Percentiles rank a stretch among this genome's conserved stretches.
Evolutionary conservation across 2,888 invertebrate genomes (phyloP).

Genomic region (Lepas anatifera): DNA sequence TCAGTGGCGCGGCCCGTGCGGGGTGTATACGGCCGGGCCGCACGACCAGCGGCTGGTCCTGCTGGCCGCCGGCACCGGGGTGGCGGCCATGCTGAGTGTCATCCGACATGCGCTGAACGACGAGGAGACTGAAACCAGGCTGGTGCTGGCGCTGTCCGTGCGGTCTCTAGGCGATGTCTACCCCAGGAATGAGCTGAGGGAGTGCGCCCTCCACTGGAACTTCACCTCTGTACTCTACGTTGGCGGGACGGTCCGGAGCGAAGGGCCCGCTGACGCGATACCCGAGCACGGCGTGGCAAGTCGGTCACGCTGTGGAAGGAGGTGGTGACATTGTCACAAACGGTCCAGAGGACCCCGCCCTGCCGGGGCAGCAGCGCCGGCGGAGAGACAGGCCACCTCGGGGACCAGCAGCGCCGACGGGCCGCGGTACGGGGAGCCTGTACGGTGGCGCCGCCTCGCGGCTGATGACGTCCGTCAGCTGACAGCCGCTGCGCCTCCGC

Average conservation of each 20-base stretch:
- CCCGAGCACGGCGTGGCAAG: too few species aligned
- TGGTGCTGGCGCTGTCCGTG: slow-evolving; percentile 52
- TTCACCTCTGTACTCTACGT: slow-evolving; percentile 36
- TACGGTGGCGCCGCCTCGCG: slow-evolving; percentile 36
- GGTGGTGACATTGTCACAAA: too few species aligned
- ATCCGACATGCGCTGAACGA: slow-evolving; percentile 48
- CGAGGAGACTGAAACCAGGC: slow-evolving; percentile 51
- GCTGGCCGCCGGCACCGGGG: slow-evolving; percentile 60
- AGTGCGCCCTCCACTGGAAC: slow-evolving; percentile 55
- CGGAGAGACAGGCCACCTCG: slow-evolving; percentile 45
- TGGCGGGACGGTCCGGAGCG: too few species aligned
- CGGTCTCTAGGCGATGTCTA: slow-evolving; percentile 43
- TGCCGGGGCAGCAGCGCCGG: slow-evolving; percentile 26
- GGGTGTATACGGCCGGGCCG: slow-evolving; percentile 39
- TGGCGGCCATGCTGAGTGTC: slow-evolving; percentile 54
- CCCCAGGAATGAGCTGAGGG: slow-evolving; percentile 47
- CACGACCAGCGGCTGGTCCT: slow-evolving; percentile 39
- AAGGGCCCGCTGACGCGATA: too few species aligned
- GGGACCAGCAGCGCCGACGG: slow-evolving; percentile 26
- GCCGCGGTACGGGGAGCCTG: slow-evolving; percentile 43
- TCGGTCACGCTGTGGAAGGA: too few species aligned
- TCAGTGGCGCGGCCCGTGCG: slow-evolving; percentile 61
- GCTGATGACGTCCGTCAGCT: slow-evolving; percentile 33
- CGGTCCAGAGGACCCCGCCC: neutral
- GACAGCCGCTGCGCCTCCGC: slow-evolving; percentile 29